These are phyloP conservation scores for Danaus plexippus DNA, from an alignment of 1,140 invertebrate genomes.

Conservation along the genomic window DNA sequence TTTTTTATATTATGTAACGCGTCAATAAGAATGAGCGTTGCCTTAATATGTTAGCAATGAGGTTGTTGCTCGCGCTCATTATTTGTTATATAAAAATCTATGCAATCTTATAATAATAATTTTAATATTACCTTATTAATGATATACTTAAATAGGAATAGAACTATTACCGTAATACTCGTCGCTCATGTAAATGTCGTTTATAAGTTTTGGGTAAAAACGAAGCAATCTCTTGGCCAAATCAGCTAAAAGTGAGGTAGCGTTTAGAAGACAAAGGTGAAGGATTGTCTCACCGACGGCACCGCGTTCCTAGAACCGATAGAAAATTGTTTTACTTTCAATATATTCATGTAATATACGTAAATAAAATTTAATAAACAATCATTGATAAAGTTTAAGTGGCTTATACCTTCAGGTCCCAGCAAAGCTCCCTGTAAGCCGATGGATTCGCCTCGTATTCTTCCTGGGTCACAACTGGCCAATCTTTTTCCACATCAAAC, in stretches of 20 bases:
- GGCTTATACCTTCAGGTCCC: constrained; percentile 81
- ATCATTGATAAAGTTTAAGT: background rate
- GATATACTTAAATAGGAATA: background rate
- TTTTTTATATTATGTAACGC: no score
- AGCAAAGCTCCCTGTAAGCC: constrained; percentile 88
- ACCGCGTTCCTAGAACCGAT: constrained; percentile 80
- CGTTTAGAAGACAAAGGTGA: constrained; percentile 93
- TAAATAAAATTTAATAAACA: no score
- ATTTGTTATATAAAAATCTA: no score
- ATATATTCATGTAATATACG: no score
- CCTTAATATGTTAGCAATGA: no score
- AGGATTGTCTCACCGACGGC: constrained; percentile 96
- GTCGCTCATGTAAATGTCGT: constrained; percentile 96
- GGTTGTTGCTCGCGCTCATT: no score
- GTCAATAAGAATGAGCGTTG: no score
- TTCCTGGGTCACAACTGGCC: constrained; percentile 72
- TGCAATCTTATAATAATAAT: no score
- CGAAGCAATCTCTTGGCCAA: constrained; percentile 92
- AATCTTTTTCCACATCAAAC: constrained; percentile 84
- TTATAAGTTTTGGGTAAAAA: constrained; percentile 95
- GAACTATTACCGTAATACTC: constrained; percentile 91
- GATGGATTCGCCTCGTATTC: constrained; percentile 74
- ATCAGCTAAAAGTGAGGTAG: constrained; percentile 92
- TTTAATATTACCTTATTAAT: no score
- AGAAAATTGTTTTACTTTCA: no score